A percentile compares a stretch with the other conserved stretches of the same genome.
Evolutionary conservation across 2,888 invertebrate species (phyloP).

Genomic region (Scaptomyza parva): DNA sequence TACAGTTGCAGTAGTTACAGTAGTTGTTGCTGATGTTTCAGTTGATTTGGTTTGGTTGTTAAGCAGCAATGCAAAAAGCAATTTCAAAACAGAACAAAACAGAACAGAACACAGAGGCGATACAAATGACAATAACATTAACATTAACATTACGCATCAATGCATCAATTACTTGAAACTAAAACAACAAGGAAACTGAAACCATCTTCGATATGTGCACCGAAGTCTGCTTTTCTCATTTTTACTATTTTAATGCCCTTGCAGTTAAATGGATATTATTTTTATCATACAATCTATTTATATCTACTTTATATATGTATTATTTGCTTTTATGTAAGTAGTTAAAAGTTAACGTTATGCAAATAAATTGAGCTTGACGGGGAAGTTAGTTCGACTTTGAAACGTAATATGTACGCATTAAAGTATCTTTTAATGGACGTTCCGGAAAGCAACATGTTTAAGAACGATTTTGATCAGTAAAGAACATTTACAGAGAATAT

Average conservation of each 20-base stretch:
- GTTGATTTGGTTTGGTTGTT: conserved; percentile 51
- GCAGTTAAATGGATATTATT: conserved; percentile 28
- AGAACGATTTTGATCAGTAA: no score
- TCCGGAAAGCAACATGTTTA: no score
- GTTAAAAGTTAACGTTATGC: not conserved
- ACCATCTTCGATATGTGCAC: conserved; percentile 38
- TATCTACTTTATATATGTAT: not conserved
- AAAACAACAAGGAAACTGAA: conserved; percentile 50
- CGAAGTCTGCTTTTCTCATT: conserved; percentile 25
- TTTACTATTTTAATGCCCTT: conserved; percentile 8
- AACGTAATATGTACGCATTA: no score
- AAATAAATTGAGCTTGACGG: not conserved
- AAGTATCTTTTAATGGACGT: no score
- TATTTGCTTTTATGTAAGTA: not conserved
- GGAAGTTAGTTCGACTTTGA: not conserved
- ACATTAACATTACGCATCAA: conserved; percentile 59
- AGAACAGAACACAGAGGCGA: conserved; percentile 78
- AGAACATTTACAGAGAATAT: not conserved
- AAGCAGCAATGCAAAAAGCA: conserved; percentile 69
- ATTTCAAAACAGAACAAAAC: conserved; percentile 67
- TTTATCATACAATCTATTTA: not conserved
- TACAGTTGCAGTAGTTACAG: conserved; percentile 54
- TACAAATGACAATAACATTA: conserved; percentile 71
- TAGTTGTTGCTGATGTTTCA: conserved; percentile 54
- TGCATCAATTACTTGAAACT: conserved; percentile 29